These are phyloP conservation scores for Tonatia bakeri DNA, from an alignment of 2,113 vertebrate species.

Conservation along the genomic window DNA sequence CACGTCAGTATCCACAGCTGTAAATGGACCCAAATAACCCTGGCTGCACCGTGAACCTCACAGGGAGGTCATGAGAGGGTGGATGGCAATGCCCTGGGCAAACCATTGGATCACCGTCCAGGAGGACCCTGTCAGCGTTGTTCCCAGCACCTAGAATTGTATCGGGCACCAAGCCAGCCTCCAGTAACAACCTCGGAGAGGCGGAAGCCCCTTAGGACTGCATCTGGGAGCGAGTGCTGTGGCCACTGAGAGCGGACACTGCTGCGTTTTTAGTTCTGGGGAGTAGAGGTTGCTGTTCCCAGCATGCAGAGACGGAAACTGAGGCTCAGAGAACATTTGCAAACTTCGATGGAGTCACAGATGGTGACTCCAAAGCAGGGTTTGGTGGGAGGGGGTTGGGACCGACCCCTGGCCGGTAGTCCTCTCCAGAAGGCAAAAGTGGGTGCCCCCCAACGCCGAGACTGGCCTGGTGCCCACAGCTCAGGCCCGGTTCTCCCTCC, in stretches of 20 bases:
- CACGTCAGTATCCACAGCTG: background rate
- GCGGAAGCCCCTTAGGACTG: too few species aligned
- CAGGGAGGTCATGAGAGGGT: accelerated
- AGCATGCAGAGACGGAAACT: background rate
- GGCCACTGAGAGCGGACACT: too few species aligned
- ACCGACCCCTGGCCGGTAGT: accelerated
- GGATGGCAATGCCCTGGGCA: background rate
- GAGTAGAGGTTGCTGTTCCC: background rate
- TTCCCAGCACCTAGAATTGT: background rate
- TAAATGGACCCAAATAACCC: background rate
- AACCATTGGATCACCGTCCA: background rate
- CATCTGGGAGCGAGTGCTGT: too few species aligned
- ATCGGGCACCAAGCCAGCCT: background rate
- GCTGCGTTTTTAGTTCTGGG: background rate
- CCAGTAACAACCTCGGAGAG: too few species aligned
- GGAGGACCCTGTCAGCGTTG: accelerated
- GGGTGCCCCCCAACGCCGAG: accelerated
- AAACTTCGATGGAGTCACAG: background rate
- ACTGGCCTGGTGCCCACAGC: background rate
- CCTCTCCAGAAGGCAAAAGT: background rate
- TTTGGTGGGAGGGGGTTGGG: background rate
- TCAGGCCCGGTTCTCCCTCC: too few species aligned
- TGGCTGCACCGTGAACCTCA: background rate
- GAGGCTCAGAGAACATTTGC: background rate
- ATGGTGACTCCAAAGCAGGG: background rate